Evolutionary conservation across 1,140 invertebrate species (phyloP).

Genomic region (Akabosia matsudoensis): DNA sequence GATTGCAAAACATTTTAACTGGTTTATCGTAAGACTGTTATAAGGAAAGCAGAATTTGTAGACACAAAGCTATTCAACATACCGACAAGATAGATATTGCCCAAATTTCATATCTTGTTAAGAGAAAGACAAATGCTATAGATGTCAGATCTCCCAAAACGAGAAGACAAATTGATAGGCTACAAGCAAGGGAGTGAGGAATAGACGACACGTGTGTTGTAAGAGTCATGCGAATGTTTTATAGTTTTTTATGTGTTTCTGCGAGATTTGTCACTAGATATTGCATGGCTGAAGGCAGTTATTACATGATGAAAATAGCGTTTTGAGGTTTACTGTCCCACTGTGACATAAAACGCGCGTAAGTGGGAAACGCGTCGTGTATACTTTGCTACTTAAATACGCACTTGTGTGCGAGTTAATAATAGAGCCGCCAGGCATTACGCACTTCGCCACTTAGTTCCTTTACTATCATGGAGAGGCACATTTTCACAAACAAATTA

Average conservation of each 20-base stretch:
- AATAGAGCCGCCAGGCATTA: background rate
- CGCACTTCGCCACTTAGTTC: background rate
- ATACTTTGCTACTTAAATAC: background rate
- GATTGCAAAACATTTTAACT: conserved; percentile 25
- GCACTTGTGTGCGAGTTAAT: background rate
- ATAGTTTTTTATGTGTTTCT: no score
- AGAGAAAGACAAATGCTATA: background rate
- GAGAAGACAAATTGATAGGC: background rate
- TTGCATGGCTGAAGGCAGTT: no score
- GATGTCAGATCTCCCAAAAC: no score
- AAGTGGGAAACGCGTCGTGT: background rate
- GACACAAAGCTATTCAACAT: conserved; percentile 30
- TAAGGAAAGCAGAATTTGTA: conserved; percentile 28
- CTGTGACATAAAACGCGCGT: background rate
- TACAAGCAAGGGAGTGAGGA: background rate
- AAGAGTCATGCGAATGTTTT: no score
- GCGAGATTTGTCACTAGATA: no score
- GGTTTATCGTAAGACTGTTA: conserved; percentile 24
- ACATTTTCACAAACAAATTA: no score
- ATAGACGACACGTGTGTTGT: no score
- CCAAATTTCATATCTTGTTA: background rate
- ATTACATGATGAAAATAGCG: conserved; percentile 1
- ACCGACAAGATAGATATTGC: background rate
- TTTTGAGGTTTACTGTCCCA: conserved; percentile 15
- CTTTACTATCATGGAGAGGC: no score